phyloP scores from a whole-genome alignment of 2,113 vertebrate genomes.

The Paraplagusia blochii region DNA sequence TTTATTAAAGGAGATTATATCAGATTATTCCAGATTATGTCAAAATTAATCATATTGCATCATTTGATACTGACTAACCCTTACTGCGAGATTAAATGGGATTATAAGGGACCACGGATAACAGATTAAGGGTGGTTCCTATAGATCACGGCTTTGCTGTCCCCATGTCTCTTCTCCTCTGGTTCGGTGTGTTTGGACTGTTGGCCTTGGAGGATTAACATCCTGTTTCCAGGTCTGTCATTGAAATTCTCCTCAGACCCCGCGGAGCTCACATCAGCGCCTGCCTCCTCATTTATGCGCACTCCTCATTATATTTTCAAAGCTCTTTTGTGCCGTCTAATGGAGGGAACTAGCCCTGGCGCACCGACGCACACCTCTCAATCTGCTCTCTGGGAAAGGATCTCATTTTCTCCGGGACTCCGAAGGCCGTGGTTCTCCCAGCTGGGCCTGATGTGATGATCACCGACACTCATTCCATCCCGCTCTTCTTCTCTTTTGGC shows the following conservation, averaged over 20 bases:
- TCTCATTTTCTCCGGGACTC: slow-evolving; percentile 25
- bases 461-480: slow-evolving; percentile 22
- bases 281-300: slow-evolving; percentile 41
- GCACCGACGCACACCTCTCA: slow-evolving; percentile 21
- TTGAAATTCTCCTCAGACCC: slow-evolving; percentile 27
- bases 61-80: no score
- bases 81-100: no score
- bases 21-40: no score
- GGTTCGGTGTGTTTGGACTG: slow-evolving; percentile 3
- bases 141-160: no score
- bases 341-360: slow-evolving; percentile 29
- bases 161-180: no score
- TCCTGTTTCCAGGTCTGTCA: slow-evolving; percentile 4
- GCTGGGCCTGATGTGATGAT: slow-evolving; percentile 5
- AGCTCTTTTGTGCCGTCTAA: slow-evolving; percentile 42
- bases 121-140: no score
- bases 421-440: slow-evolving; percentile 13
- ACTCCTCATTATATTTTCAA: slow-evolving; percentile 40
- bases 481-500: slow-evolving; percentile 8
- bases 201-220: slow-evolving; percentile 20
- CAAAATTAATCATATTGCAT: no score
- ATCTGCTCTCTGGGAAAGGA: slow-evolving; percentile 18
- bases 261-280: slow-evolving; percentile 19
- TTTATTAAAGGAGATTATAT: no score
- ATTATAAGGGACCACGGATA: no score